Evolutionary conservation across 2,888 invertebrate genomes (phyloP).

Genomic region (Drosophila parthenogenetica): DNA sequence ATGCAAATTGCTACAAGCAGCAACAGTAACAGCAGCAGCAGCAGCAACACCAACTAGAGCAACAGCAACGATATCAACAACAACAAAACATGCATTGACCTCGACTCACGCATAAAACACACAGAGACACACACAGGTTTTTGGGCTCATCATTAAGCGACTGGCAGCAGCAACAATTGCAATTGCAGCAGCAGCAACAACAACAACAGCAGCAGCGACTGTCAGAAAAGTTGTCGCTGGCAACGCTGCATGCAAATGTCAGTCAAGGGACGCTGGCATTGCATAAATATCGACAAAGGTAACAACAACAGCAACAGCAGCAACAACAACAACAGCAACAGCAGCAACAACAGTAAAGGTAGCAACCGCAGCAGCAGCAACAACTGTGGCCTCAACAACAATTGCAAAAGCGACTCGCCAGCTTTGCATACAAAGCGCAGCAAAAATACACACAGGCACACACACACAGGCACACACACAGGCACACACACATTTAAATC

Average conservation of each 20-base stretch:
- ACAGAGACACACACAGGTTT: slow-evolving; percentile 30
- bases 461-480: slow-evolving; percentile 10
- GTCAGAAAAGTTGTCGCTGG: slow-evolving; percentile 47
- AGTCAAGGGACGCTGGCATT: slow-evolving; percentile 57
- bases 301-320: slow-evolving; percentile 31
- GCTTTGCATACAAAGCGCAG: slow-evolving; percentile 74
- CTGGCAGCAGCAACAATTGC: slow-evolving; percentile 31
- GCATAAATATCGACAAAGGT: slow-evolving; percentile 69
- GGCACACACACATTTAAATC: slow-evolving; percentile 17
- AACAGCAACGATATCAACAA: slow-evolving; percentile 31
- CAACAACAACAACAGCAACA: slow-evolving; percentile 24
- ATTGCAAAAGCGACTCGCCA: slow-evolving; percentile 45
- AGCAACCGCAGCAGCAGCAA: slow-evolving; percentile 39
- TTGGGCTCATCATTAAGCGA: slow-evolving; percentile 71
- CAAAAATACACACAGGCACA: slow-evolving; percentile 37
- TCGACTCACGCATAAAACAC: slow-evolving; percentile 49
- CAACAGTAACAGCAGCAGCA: slow-evolving; percentile 21
- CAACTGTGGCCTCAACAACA: slow-evolving; percentile 22
- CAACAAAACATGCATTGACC: slow-evolving; percentile 57
- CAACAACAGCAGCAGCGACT: slow-evolving; percentile 30
- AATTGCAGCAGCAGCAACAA: slow-evolving; percentile 29
- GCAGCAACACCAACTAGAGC: slow-evolving; percentile 18
- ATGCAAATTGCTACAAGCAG: slow-evolving; percentile 72
- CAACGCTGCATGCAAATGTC: slow-evolving; percentile 56
- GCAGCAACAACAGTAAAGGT: slow-evolving; percentile 41